Evolutionary conservation across 2,797 vertebrate species (phyloP).

Genomic region (Chelon labrosus): DNA sequence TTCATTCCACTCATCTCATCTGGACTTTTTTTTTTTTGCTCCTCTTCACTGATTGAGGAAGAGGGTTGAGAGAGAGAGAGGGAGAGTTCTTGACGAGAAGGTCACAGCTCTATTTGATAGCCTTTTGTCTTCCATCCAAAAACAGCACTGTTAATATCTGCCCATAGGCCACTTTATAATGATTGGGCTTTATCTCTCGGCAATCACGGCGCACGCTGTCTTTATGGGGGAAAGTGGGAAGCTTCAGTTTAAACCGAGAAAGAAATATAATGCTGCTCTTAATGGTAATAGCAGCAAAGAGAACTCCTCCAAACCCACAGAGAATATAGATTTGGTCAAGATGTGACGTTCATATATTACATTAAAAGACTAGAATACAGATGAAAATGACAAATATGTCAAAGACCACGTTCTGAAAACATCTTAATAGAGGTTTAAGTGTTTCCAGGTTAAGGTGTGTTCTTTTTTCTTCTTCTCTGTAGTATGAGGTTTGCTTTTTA

Average conservation of each 20-base stretch:
- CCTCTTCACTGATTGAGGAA: constrained; percentile 58
- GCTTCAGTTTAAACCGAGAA: constrained; percentile 42
- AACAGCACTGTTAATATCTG: constrained; percentile 74
- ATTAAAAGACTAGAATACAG: neutral
- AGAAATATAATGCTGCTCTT: constrained; percentile 21
- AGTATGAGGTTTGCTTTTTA: neutral
- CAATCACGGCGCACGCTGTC: constrained; percentile 35
- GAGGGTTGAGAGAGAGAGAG: constrained; percentile 33
- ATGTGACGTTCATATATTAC: neutral
- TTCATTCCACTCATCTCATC: constrained; percentile 42
- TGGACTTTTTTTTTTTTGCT: constrained; percentile 29
- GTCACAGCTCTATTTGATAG: constrained; percentile 75
- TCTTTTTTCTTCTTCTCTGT: neutral
- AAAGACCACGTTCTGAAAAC: constrained; percentile 13
- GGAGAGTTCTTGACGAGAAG: constrained; percentile 68
- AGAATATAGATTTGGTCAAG: neutral
- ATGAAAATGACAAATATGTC: neutral
- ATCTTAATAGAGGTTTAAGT: neutral
- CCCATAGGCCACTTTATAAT: constrained; percentile 74
- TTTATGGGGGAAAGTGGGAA: constrained; percentile 43
- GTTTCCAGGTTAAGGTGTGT: neutral
- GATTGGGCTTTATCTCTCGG: constrained; percentile 71
- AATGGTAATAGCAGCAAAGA: neutral
- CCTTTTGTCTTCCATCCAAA: constrained; percentile 76
- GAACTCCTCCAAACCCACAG: neutral